Conservation (phyloP, 2,888 invertebrate genomes). For the Pristionchus mayeri region DNA sequence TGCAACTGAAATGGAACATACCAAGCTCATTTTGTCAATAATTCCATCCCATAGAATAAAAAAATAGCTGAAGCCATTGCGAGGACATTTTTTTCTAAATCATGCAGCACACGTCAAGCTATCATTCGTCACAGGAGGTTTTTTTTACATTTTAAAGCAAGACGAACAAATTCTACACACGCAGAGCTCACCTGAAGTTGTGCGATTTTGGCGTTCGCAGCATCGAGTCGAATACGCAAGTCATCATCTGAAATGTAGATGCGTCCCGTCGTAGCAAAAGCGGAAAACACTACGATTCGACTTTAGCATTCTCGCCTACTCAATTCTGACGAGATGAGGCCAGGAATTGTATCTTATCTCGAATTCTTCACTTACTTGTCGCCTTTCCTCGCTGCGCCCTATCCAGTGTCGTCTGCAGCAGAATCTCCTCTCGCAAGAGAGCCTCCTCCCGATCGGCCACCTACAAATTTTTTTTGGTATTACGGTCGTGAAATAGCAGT, state of each 20-base stretch:
- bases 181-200: constrained; percentile 40
- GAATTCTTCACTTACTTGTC: constrained; percentile 10
- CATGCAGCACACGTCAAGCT: too few relatives aligned
- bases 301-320: constrained; percentile 23
- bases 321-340: neutral
- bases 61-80: too few relatives aligned
- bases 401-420: constrained; percentile 23
- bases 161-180: too few relatives aligned
- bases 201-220: constrained; percentile 30
- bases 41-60: too few relatives aligned
- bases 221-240: constrained; percentile 28
- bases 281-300: neutral
- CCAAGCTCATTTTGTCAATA: too few relatives aligned
- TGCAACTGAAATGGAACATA: constrained; percentile 10
- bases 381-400: neutral
- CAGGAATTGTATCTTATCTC: neutral
- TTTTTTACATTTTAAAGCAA: too few relatives aligned
- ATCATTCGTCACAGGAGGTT: too few relatives aligned
- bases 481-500: too few relatives aligned
- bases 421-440: constrained; percentile 1
- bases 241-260: constrained; percentile 36
- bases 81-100: too few relatives aligned
- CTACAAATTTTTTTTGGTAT: too few relatives aligned
- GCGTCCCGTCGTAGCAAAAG: neutral
- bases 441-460: neutral